phyloP scores from a whole-genome alignment of 2,113 vertebrate genomes.

The Hepsetus odoe region DNA sequence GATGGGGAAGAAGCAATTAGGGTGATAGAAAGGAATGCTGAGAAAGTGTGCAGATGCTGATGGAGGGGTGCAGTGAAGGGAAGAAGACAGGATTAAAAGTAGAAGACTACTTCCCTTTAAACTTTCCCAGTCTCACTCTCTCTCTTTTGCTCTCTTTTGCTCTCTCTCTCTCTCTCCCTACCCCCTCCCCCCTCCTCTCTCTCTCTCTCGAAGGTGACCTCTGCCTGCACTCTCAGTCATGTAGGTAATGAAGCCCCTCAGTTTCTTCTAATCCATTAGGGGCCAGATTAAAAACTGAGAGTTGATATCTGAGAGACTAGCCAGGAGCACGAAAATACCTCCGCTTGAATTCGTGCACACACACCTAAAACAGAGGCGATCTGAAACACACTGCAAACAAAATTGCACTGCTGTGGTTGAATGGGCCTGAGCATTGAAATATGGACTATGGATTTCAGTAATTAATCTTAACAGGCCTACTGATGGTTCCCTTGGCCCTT shows the following conservation, averaged over 20 bases:
- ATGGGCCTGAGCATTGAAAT: conserved; percentile 52
- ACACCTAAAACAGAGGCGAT: conserved; percentile 29
- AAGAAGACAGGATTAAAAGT: conserved; percentile 33
- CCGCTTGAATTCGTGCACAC: background rate
- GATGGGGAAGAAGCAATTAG: conserved; percentile 30
- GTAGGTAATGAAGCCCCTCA: conserved; percentile 74
- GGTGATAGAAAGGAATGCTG: conserved; percentile 23
- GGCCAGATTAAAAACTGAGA: conserved; percentile 72
- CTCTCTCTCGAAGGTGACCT: conserved; percentile 66
- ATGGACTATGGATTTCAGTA: conserved; percentile 55
- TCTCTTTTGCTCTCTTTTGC: conserved; percentile 5
- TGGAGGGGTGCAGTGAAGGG: conserved; percentile 46
- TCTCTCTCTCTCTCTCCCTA: conserved; percentile 39
- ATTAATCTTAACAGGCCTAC: conserved; percentile 58
- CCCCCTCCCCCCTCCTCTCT: conserved; percentile 17
- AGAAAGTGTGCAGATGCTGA: conserved; percentile 20
- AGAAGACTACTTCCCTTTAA: conserved; percentile 28
- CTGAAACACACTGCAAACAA: background rate
- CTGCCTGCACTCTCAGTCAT: conserved; percentile 69
- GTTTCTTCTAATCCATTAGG: conserved; percentile 78
- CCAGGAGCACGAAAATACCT: conserved; percentile 28
- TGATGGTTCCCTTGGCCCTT: conserved; percentile 33
- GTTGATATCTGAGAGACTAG: conserved; percentile 73
- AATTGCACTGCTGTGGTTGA: conserved; percentile 45
- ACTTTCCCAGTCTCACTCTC: conserved; percentile 3